phyloP scores from a whole-genome alignment of 2,113 vertebrate genomes.

The Riparia riparia region DNA sequence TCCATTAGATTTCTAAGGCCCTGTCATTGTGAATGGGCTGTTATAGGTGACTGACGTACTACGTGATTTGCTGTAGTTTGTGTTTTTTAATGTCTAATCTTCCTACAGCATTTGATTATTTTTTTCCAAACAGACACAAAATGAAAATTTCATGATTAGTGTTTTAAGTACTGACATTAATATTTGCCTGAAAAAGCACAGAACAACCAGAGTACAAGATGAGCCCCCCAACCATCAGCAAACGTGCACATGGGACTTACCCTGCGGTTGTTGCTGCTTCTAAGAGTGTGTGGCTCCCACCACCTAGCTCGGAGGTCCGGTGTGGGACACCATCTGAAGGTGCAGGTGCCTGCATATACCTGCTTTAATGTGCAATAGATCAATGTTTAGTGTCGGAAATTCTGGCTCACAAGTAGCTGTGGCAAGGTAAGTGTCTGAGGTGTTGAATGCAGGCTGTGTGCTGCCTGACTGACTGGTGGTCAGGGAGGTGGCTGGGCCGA shows the following conservation, averaged over 20 bases:
- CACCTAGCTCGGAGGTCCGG: background rate
- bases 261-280: background rate
- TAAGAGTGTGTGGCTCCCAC: background rate
- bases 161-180: background rate
- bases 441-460: background rate
- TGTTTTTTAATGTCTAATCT: background rate
- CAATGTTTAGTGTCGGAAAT: background rate
- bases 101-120: background rate
- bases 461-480: background rate
- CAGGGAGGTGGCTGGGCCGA: background rate
- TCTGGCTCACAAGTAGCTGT: background rate
- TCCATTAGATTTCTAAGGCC: background rate
- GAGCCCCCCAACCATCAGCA: background rate
- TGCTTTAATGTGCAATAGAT: background rate
- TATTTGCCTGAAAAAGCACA: background rate
- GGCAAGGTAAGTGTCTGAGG: background rate
- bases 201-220: background rate
- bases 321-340: background rate
- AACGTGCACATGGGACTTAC: fast-evolving
- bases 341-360: background rate
- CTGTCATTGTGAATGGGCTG: background rate
- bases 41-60: background rate
- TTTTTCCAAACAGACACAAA: background rate
- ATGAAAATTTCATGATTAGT: background rate
- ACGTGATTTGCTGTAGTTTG: background rate